Evolutionary conservation across 2,113 vertebrate genomes (phyloP).

Genomic region (Erpornis zantholeuca): DNA sequence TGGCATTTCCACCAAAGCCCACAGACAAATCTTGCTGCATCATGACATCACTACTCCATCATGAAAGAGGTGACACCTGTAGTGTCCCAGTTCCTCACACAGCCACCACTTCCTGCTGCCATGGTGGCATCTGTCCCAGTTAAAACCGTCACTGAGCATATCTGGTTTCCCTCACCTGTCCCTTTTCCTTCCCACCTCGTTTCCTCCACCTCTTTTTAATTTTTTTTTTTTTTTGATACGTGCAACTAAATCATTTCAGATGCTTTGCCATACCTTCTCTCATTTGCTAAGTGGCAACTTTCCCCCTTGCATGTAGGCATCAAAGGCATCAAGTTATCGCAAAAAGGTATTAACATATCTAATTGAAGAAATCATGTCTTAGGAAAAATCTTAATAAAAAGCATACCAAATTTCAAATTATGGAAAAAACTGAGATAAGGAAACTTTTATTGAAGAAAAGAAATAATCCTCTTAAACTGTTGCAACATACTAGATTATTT

Average conservation of each 20-base stretch:
- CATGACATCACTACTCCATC: not conserved
- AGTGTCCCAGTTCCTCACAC: not conserved
- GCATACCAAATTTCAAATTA: not conserved
- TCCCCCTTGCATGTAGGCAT: not conserved
- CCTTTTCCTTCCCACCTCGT: not conserved
- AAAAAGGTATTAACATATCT: not conserved
- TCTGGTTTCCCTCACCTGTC: not conserved
- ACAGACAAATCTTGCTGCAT: not conserved
- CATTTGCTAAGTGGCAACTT: constrained; percentile 2
- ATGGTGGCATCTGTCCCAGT: not conserved
- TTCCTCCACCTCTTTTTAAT: not conserved
- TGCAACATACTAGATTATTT: constrained; percentile 26
- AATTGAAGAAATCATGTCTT: not conserved
- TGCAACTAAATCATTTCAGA: not conserved
- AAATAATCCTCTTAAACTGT: constrained; percentile 48
- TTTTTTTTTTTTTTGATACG: not conserved
- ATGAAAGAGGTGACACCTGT: not conserved
- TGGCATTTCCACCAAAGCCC: not conserved
- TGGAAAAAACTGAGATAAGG: not conserved
- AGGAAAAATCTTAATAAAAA: constrained; percentile 7
- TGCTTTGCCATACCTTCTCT: not conserved
- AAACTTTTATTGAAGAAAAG: not conserved
- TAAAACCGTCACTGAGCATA: not conserved
- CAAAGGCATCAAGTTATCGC: not conserved
- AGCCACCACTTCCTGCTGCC: not conserved